phyloP scores from a whole-genome alignment of 2,888 invertebrate species.

The Ichneumon xanthorius region DNA sequence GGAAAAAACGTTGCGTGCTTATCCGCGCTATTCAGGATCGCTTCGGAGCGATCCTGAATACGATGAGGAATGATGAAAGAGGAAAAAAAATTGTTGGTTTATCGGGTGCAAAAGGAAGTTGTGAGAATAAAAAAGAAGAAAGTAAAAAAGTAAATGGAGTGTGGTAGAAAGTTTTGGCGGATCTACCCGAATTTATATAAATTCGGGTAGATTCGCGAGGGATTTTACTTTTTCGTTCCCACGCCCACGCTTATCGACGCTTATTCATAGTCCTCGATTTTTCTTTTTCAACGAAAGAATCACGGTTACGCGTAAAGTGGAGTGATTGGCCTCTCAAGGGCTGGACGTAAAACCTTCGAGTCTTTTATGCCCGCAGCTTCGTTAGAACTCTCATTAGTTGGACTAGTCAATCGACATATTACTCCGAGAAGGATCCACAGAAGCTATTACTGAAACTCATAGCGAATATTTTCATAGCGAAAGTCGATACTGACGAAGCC shows the following conservation, averaged over 20 bases:
- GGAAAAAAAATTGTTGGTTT: background rate
- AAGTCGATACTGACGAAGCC: no score
- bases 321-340: background rate
- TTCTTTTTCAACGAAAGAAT: background rate
- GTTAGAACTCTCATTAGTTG: background rate
- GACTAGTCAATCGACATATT: background rate
- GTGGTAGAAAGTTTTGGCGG: no score
- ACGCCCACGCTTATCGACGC: background rate
- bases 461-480: no score
- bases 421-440: no score
- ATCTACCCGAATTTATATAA: background rate
- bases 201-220: background rate
- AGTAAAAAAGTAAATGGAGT: no score
- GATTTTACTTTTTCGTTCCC: conserved; percentile 23
- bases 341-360: background rate
- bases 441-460: no score
- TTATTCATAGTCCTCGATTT: background rate
- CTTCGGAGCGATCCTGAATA: background rate
- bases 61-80: background rate
- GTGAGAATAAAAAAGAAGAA: no score
- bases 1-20: background rate
- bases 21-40: conserved; percentile 7
- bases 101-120: no score
- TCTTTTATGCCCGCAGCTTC: background rate
- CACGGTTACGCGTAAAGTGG: background rate